Conservation (phyloP, 2,797 vertebrate genomes). For the Hephaestus fuliginosus region DNA sequence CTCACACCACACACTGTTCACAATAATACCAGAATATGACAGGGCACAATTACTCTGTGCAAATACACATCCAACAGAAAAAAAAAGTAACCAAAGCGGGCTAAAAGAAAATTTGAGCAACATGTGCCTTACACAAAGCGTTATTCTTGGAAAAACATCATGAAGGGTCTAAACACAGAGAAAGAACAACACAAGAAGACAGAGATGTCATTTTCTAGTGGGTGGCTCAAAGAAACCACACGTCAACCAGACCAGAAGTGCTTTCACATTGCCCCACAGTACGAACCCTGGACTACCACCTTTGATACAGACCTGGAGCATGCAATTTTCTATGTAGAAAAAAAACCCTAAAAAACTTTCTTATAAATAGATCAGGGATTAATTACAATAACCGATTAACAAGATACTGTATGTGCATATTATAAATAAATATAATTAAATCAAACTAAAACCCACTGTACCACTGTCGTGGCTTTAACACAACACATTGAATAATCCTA, state of each 20-base stretch:
- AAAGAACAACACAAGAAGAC: conserved; percentile 41
- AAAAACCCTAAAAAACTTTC: not conserved
- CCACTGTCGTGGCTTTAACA: conserved; percentile 6
- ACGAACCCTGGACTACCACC: conserved; percentile 1
- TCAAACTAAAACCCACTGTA: not conserved
- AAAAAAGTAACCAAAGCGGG: conserved; percentile 81
- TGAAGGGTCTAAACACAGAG: conserved; percentile 52
- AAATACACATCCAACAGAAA: conserved; percentile 51
- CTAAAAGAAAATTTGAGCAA: conserved; percentile 89
- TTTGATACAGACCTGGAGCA: not conserved
- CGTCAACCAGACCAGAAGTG: conserved; percentile 59
- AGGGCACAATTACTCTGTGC: conserved; percentile 55
- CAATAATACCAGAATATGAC: conserved; percentile 42
- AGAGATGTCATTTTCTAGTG: conserved; percentile 47
- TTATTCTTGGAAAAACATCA: conserved; percentile 76
- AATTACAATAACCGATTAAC: not conserved
- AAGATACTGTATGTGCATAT: not conserved
- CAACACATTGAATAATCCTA: conserved; percentile 24
- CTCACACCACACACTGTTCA: conserved; percentile 50
- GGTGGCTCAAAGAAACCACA: conserved; percentile 88
- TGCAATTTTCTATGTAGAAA: not conserved
- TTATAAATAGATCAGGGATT: not conserved
- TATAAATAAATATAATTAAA: not conserved
- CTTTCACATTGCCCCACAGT: not conserved
- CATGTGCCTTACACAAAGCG: conserved; percentile 82